Evolutionary conservation across 2,888 invertebrate species (phyloP).

Genomic region (Ditylenchus weischeri): DNA sequence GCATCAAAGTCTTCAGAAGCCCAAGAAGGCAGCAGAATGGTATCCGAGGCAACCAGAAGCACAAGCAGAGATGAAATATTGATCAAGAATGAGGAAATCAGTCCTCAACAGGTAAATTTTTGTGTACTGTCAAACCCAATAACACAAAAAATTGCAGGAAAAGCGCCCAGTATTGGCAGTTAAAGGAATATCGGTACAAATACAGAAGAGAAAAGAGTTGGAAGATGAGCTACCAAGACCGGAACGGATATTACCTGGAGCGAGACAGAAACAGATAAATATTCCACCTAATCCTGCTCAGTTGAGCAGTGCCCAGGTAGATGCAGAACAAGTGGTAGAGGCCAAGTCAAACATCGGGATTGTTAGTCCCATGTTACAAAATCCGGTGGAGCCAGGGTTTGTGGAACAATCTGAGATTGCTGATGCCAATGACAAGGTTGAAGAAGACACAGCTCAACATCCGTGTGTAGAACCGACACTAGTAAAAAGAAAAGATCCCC

Average conservation of each 20-base stretch:
- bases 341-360: slow-evolving; percentile 18
- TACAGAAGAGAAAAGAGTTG: background rate
- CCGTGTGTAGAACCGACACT: background rate
- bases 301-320: background rate
- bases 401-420: background rate
- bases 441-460: background rate
- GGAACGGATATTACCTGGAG: background rate
- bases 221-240: background rate
- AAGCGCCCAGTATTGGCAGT: slow-evolving; percentile 22
- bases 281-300: background rate
- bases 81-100: no score
- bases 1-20: no score
- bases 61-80: no score
- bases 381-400: slow-evolving; percentile 3
- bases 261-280: background rate
- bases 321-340: background rate
- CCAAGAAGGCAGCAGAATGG: no score
- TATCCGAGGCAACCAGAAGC: no score
- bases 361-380: slow-evolving; percentile 25
- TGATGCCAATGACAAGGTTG: background rate
- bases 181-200: slow-evolving; percentile 21
- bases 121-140: background rate
- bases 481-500: no score
- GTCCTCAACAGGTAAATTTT: no score
- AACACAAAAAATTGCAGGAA: slow-evolving; percentile 1